Percentiles rank a stretch among this genome's conserved stretches.
These are phyloP conservation scores for Scolopax rusticola DNA, from an alignment of 2,797 vertebrate species.

Conservation along the genomic window DNA sequence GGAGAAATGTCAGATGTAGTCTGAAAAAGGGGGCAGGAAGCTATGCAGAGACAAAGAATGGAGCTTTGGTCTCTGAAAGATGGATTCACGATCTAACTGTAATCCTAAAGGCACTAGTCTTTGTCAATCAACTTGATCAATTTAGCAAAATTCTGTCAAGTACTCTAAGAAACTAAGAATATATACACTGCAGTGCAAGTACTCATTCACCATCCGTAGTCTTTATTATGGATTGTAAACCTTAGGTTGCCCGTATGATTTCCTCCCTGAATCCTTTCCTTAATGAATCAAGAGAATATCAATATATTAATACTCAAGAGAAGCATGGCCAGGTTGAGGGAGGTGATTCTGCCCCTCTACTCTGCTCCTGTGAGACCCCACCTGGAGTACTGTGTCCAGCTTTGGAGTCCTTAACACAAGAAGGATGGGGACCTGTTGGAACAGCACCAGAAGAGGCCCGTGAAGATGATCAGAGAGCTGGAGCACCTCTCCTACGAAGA, in stretches of 20 bases:
- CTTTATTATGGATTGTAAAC: not conserved
- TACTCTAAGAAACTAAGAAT: not conserved
- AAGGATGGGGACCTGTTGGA: no score
- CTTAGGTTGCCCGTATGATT: not conserved
- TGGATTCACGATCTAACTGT: not conserved
- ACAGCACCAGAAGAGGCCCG: no score
- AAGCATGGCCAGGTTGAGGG: no score
- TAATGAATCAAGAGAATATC: not conserved
- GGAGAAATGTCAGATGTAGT: not conserved
- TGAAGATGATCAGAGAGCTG: no score
- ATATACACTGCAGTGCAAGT: not conserved
- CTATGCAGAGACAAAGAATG: not conserved
- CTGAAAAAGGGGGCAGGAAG: not conserved
- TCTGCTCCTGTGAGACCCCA: no score
- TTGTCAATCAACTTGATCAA: not conserved
- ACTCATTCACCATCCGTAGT: not conserved
- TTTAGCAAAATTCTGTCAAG: not conserved
- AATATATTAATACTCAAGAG: no score
- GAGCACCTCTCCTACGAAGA: no score
- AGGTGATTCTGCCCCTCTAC: no score
- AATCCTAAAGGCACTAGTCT: not conserved
- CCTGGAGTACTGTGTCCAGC: no score
- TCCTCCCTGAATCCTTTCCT: fast-evolving
- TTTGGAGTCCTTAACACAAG: no score
- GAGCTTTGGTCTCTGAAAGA: not conserved